Evolutionary conservation across 2,888 invertebrate genomes (phyloP), one percentile per base, ranked within the genome.

Genomic region (Gerris lacustris): DNA sequence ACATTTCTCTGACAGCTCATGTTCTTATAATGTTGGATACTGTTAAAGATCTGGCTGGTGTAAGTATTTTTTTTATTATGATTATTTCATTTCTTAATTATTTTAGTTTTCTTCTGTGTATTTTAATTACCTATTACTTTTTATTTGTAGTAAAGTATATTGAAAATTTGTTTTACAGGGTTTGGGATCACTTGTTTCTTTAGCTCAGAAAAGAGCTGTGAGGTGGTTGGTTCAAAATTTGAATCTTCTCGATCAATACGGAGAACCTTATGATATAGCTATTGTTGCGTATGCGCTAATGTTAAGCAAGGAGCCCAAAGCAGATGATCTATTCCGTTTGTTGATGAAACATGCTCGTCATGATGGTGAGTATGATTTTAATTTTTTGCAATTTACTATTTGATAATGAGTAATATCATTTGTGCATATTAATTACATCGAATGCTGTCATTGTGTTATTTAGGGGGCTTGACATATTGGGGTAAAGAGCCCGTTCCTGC

Each of bases 1-100:
- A 95, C 79, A 89, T 96, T 44, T 91, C 94, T 1, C 82, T 97
- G 31, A 97, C 97, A 0, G 95, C 97, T 0, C 95, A 96, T 79
- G 94, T 96, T 0, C 83, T 97, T 6, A 93, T 96, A 74, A 91
- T 93, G 0, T 81, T 97, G 76, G 89, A 91, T 72, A 86, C 87
- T 0, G 92, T 93, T 0, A 92, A 91, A 80, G 93, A 94, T 81
- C 82, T 94, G 31, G 82, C 87, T 0, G 87, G 87, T 74, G 85
- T 84, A 78, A 79, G 84, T 79, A 66, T 74, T 71, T 73, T 43
- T 7, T 69, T 69, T 17, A 2, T 9, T n/a, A 17, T 68, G n/a
- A 31, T 69, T 71, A 64, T 71, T 17, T 68, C 44, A 68, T 73
- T 73, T 11, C 55, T n/a, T 63, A 17, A 67, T 6, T 62, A 18